Evolutionary conservation across 2,113 vertebrate species (phyloP).

Genomic region (Mirounga angustirostris): DNA sequence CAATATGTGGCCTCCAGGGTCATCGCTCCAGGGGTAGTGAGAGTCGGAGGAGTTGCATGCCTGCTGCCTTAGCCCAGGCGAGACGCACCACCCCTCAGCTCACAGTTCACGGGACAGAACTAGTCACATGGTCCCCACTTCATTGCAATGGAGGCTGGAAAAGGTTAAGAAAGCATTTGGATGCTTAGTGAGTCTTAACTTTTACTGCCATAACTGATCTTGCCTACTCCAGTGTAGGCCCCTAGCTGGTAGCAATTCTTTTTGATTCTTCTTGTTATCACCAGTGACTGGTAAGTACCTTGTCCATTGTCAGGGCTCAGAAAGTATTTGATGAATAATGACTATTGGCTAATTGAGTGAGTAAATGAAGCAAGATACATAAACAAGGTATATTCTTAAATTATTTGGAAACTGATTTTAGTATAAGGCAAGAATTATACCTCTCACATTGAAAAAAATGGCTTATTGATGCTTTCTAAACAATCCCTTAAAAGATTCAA

Average conservation of each 20-base stretch:
- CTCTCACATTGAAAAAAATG: neutral
- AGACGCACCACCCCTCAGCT: neutral
- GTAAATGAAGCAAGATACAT: neutral
- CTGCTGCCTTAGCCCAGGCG: neutral
- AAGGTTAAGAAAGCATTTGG: neutral
- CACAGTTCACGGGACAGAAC: neutral
- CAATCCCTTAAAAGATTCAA: neutral
- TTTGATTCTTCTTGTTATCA: neutral
- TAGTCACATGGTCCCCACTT: neutral
- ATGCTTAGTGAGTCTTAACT: neutral
- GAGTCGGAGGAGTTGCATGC: neutral
- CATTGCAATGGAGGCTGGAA: neutral
- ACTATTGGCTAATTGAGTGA: neutral
- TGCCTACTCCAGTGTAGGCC: too few species aligned
- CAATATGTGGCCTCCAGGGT: neutral
- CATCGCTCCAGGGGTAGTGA: neutral
- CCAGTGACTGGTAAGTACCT: neutral
- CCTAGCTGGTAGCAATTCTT: neutral
- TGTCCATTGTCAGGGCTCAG: neutral
- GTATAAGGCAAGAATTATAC: neutral
- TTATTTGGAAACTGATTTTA: slow-evolving; percentile 29
- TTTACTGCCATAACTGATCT: neutral
- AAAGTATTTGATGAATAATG: neutral
- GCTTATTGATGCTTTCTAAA: neutral
- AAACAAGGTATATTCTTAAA: neutral